Evolutionary conservation across 1,140 invertebrate species (phyloP), one percentile per base, ranked within the genome.

Genomic region (Papilio dardanus): DNA sequence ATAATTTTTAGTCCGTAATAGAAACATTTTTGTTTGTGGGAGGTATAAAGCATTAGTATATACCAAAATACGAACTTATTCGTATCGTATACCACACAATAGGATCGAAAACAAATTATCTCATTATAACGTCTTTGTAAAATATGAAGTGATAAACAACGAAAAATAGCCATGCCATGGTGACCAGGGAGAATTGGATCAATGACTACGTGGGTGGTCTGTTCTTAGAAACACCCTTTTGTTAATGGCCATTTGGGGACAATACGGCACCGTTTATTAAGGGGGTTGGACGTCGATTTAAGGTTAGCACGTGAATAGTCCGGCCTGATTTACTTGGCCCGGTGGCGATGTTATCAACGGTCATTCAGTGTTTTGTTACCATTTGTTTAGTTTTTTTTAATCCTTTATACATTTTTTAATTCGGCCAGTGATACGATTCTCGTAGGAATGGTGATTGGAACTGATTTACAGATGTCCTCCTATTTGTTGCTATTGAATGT

Each of bases 141-240:
- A 73, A 73, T 73, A 73, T 73, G 71, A 73, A 50, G 42, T 30
- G 42, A 73, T 54, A 69, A 69, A 69, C 46, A 73, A 73, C 54
- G 24, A 14, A 62, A 73, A 71, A 71, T 31, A 31, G 16, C 30
- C 14, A 10, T 58, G 14, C 24, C 46, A 54, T 21, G 71, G 28
- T 54, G 71, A 73, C 42, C 46, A 50, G 50, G 1, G 50, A 14
- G 71, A 73, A 73, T 58, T 73, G 71, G 71, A 58, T 73, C 71
- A 73, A 73, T 73, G 71, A 73, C 71, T 33, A 73, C 71, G 46
- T 73, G n/a, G 71, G 71, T 73, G 71, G 71, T 73, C 71, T n/a
- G 16, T 73, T 73, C 71, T 33, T 28, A 73, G 71, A 73, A 73
- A 73, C 71, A 73, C 71, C 71, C 71, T 73, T 73, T 73, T 73